phyloP scores from a whole-genome alignment of 2,888 invertebrate genomes.

The Saturnia pavonia region DNA sequence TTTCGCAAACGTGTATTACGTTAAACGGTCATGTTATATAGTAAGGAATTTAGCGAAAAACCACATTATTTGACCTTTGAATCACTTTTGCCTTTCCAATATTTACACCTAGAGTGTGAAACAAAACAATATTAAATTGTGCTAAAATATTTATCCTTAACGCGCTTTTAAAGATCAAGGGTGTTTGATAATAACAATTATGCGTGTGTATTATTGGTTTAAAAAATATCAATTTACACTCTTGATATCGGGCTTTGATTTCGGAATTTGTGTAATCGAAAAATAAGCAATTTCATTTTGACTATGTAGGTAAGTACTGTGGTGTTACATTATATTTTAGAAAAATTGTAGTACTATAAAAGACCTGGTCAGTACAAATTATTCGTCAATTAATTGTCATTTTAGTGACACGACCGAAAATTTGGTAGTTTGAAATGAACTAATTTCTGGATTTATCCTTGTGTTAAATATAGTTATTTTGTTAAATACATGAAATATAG shows the following conservation, averaged over 20 bases:
- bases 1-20: conserved; percentile 40
- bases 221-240: conserved; percentile 27
- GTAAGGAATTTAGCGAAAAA: conserved; percentile 33
- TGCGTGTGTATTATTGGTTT: neutral
- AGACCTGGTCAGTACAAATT: too few relatives aligned
- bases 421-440: too few relatives aligned
- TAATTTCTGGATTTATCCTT: too few relatives aligned
- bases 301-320: too few relatives aligned
- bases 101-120: conserved; percentile 29
- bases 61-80: conserved; percentile 33
- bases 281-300: neutral
- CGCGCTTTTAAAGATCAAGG: conserved; percentile 57
- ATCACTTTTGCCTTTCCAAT: conserved; percentile 31
- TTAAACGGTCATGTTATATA: conserved; percentile 29
- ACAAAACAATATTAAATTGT: conserved; percentile 31
- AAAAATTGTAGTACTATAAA: too few relatives aligned
- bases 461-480: too few relatives aligned
- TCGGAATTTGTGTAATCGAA: neutral
- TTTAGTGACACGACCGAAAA: too few relatives aligned
- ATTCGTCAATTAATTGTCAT: too few relatives aligned
- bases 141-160: conserved; percentile 51
- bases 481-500: too few relatives aligned
- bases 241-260: conserved; percentile 25
- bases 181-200: conserved; percentile 27
- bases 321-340: too few relatives aligned